Conservation (phyloP, 2,113 vertebrate species). For the Phasianus colchicus region DNA sequence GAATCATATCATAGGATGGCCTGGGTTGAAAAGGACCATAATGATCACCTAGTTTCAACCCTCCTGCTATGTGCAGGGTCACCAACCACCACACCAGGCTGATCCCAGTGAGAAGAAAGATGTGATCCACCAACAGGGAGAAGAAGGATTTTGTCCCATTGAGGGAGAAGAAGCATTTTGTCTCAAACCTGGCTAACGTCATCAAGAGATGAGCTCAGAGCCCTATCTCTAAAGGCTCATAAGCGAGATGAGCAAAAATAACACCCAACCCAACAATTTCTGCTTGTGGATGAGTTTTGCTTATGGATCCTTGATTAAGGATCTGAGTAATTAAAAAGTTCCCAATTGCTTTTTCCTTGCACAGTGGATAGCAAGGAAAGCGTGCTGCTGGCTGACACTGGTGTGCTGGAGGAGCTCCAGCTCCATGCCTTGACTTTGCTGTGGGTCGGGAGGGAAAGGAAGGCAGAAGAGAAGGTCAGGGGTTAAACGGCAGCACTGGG, state of each 20-base stretch:
- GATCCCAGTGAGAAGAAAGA: neutral
- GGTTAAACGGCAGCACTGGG: constrained; percentile 23
- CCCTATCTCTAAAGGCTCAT: neutral
- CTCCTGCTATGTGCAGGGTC: too few species aligned
- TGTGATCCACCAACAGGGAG: too few species aligned
- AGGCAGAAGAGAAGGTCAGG: constrained; percentile 8
- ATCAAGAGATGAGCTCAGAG: neutral
- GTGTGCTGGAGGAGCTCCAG: accelerated
- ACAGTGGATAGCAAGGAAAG: accelerated
- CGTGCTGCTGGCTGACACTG: neutral
- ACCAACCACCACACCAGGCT: too few species aligned
- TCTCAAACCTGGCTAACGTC: too few species aligned
- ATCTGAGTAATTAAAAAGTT: neutral
- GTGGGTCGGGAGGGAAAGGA: neutral
- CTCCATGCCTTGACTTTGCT: neutral
- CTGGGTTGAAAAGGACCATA: too few species aligned
- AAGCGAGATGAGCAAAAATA: neutral
- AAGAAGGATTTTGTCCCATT: neutral
- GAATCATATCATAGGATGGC: too few species aligned
- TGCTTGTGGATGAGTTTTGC: neutral
- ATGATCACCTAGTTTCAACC: too few species aligned
- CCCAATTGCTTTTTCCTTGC: neutral
- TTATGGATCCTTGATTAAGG: neutral
- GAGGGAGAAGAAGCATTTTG: too few species aligned
- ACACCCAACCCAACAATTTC: accelerated